phyloP scores from a whole-genome alignment of 2,113 vertebrate species.

The Chrysochloris asiatica region DNA sequence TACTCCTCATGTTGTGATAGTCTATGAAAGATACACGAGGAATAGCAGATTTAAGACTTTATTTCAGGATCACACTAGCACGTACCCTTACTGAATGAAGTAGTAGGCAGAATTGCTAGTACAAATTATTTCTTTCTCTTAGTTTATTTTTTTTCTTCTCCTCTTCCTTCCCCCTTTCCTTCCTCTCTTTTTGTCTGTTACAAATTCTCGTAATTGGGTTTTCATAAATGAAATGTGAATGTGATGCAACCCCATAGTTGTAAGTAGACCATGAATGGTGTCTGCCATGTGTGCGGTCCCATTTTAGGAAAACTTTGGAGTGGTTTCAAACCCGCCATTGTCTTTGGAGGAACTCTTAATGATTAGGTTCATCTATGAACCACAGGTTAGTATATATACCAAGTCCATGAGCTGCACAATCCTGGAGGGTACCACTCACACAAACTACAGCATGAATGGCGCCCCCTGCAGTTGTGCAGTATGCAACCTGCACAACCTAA shows the following conservation, averaged over 20 bases:
- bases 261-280: background rate
- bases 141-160: background rate
- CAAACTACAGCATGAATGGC: background rate
- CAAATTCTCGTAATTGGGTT: no score
- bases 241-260: background rate
- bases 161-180: no score
- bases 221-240: conserved; percentile 37
- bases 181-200: no score
- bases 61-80: background rate
- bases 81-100: background rate
- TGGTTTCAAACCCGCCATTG: background rate
- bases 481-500: background rate
- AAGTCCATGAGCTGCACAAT: rapidly evolving
- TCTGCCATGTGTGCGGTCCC: background rate
- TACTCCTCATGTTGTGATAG: background rate
- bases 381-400: background rate
- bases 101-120: background rate
- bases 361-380: background rate
- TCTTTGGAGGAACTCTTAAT: background rate
- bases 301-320: background rate
- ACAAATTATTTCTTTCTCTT: conserved; percentile 39
- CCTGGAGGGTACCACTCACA: background rate
- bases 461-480: background rate
- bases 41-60: background rate
- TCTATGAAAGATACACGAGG: background rate